A percentile compares a stretch with the other conserved stretches of the same genome.
These are phyloP conservation scores for Eospalax fontanierii DNA, from an alignment of 2,797 vertebrate species.

Conservation along the genomic window DNA sequence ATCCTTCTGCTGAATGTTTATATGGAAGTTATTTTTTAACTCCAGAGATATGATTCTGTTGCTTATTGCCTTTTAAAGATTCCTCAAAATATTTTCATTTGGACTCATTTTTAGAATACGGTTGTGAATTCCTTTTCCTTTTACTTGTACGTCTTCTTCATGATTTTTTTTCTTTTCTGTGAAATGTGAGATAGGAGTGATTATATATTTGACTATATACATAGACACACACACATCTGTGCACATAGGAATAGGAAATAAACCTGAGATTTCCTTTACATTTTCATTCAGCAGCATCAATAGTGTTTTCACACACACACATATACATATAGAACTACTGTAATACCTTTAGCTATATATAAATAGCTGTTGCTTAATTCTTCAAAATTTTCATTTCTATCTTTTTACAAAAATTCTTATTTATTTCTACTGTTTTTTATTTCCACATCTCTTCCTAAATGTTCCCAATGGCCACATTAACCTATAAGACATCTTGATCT, in stretches of 20 bases:
- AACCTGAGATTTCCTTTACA: not conserved
- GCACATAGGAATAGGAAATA: not conserved
- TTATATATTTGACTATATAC: no score
- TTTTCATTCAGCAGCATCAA: not conserved
- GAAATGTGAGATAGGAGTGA: not conserved
- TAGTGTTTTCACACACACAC: not conserved
- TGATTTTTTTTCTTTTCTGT: not conserved
- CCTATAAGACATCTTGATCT: not conserved
- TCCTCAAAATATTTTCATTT: not conserved
- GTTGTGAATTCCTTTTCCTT: not conserved
- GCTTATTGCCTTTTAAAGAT: not conserved
- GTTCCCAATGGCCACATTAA: not conserved
- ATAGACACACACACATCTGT: not conserved
- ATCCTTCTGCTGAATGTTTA: not conserved
- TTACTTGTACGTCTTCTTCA: not conserved
- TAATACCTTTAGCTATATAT: not conserved
- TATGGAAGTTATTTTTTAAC: not conserved
- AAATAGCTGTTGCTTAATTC: not conserved
- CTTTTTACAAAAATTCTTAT: not conserved
- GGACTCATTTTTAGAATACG: not conserved
- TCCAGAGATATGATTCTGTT: not conserved
- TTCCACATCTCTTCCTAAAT: not conserved
- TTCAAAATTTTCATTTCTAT: not conserved
- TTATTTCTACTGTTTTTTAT: not conserved
- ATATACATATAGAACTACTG: not conserved